Evolutionary conservation across 2,797 vertebrate species (phyloP).

Genomic region (Lepus townsendii): DNA sequence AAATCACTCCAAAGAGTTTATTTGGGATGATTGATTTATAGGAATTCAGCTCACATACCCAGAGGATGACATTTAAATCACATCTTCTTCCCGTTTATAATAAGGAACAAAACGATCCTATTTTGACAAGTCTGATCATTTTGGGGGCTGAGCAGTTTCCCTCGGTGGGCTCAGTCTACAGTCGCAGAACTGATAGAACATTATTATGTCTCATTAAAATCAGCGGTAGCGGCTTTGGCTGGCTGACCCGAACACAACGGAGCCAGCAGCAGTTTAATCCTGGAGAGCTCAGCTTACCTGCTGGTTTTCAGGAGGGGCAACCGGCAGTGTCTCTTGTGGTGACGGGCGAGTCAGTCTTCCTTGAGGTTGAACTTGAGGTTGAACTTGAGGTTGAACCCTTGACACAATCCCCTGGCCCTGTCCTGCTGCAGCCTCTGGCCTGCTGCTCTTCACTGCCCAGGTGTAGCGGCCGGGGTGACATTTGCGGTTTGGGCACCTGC

Average conservation of each 20-base stretch:
- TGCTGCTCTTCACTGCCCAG: not conserved
- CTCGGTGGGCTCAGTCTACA: conserved; percentile 81
- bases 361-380: conserved; percentile 17
- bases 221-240: not conserved
- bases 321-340: not conserved
- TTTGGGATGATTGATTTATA: conserved; percentile 88
- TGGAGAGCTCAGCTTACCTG: not conserved
- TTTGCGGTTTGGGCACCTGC: not conserved
- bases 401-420: no score
- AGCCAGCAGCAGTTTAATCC: not conserved
- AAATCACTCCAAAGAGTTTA: conserved; percentile 87
- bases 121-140: conserved; percentile 79
- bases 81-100: conserved; percentile 86
- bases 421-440: not conserved
- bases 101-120: conserved; percentile 83
- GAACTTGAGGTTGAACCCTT: not conserved
- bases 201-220: conserved; percentile 85
- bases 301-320: not conserved
- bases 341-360: not conserved
- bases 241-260: conserved; percentile 70
- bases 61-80: conserved; percentile 86
- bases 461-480: not conserved
- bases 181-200: conserved; percentile 80
- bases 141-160: conserved; percentile 79
- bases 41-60: conserved; percentile 82